phyloP scores from a whole-genome alignment of 2,797 vertebrate genomes.

The Knipowitschia caucasica region DNA sequence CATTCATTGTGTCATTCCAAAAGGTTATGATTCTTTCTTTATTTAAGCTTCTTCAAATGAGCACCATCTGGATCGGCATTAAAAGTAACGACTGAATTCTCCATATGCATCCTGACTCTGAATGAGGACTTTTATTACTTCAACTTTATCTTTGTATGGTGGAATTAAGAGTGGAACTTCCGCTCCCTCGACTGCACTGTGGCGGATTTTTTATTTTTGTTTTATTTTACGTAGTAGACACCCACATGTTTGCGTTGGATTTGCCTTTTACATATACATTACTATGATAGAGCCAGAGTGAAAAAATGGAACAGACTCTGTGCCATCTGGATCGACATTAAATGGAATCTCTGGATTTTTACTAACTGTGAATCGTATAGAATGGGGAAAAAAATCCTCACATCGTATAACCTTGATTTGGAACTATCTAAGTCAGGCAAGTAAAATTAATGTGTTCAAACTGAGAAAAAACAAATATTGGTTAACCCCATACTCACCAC shows the following conservation, averaged over 20 bases:
- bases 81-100: slow-evolving; percentile 7
- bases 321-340: slow-evolving; percentile 7
- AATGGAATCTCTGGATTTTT: not conserved
- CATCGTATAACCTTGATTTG: not conserved
- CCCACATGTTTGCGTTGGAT: not conserved
- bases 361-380: not conserved
- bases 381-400: not conserved
- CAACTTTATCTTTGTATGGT: too few species aligned
- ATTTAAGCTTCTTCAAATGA: slow-evolving; percentile 5
- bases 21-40: slow-evolving; percentile 7
- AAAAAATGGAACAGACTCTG: not conserved
- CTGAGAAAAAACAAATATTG: too few species aligned
- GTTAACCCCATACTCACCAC: too few species aligned
- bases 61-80: not conserved
- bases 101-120: not conserved
- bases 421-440: not conserved
- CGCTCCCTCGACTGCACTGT: too few species aligned
- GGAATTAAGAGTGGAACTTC: too few species aligned
- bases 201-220: not conserved
- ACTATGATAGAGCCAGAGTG: not conserved
- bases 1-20: not conserved
- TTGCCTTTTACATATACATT: slow-evolving; percentile 6
- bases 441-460: too few species aligned
- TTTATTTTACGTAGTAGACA: not conserved
- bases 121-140: not conserved